These are phyloP conservation scores for Pomatostomus ruficeps DNA, from an alignment of 2,113 vertebrate genomes.

Conservation along the genomic window DNA sequence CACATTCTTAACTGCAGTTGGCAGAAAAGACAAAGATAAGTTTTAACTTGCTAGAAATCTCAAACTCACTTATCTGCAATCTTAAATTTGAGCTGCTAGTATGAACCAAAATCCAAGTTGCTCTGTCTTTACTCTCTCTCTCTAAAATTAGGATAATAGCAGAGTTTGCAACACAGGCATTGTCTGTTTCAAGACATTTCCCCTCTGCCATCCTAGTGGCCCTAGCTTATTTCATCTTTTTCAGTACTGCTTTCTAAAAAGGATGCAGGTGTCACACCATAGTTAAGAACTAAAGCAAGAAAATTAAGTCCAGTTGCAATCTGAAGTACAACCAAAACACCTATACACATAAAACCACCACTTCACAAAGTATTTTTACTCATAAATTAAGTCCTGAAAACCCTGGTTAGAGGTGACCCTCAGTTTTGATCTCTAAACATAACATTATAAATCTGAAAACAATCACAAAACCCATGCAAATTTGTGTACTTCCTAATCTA, in stretches of 20 bases:
- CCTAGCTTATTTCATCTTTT: not conserved
- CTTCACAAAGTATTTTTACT: not conserved
- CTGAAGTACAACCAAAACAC: not conserved
- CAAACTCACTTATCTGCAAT: constrained; percentile 6
- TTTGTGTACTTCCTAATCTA: not conserved
- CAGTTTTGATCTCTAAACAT: not conserved
- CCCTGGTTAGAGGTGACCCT: not conserved
- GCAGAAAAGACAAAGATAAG: constrained; percentile 2
- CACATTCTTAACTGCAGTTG: not conserved
- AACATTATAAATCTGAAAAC: not conserved
- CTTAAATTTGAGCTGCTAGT: not conserved
- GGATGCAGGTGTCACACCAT: not conserved
- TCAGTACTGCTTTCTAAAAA: not conserved
- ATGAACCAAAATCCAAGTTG: not conserved
- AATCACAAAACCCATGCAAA: not conserved
- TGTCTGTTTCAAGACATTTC: not conserved
- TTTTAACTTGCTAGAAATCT: constrained; percentile 32
- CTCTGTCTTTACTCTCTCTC: not conserved
- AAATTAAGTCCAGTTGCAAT: not conserved
- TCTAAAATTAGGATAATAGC: not conserved
- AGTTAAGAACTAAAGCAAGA: not conserved
- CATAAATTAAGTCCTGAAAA: not conserved
- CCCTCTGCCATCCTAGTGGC: not conserved
- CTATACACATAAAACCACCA: not conserved
- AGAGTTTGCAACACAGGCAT: not conserved